phyloP scores from a whole-genome alignment of 2,888 invertebrate genomes.

The Antheraea assamensis region DNA sequence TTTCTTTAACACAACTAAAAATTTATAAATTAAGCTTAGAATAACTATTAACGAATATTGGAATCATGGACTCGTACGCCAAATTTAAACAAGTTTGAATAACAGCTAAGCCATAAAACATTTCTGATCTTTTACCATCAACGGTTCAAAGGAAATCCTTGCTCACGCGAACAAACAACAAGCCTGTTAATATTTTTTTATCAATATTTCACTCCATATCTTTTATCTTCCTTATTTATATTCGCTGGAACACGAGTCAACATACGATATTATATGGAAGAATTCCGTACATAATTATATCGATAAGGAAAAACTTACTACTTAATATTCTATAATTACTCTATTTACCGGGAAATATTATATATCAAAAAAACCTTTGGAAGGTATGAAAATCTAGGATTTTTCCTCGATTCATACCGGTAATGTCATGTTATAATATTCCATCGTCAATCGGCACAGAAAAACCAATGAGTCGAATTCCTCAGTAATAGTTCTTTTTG shows the following conservation, averaged over 20 bases:
- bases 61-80: too few species aligned
- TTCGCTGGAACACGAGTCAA: neutral
- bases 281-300: neutral
- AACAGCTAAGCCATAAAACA: neutral
- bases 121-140: neutral
- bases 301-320: neutral
- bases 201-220: neutral
- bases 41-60: too few species aligned
- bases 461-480: neutral
- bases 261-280: neutral
- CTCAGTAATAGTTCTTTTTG: too few species aligned
- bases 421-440: neutral
- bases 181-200: neutral
- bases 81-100: neutral
- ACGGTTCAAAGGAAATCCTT: neutral
- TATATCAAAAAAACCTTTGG: neutral
- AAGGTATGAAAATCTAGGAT: neutral
- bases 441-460: neutral
- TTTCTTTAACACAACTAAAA: too few species aligned
- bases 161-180: neutral
- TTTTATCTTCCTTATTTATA: neutral
- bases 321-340: slow-evolving; percentile 1
- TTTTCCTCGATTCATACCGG: neutral
- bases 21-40: too few species aligned
- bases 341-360: neutral